A percentile compares a stretch with the other conserved stretches of the same genome.
Conservation (phyloP, 2,113 vertebrate genomes). For the Catharus minimus region DNA sequence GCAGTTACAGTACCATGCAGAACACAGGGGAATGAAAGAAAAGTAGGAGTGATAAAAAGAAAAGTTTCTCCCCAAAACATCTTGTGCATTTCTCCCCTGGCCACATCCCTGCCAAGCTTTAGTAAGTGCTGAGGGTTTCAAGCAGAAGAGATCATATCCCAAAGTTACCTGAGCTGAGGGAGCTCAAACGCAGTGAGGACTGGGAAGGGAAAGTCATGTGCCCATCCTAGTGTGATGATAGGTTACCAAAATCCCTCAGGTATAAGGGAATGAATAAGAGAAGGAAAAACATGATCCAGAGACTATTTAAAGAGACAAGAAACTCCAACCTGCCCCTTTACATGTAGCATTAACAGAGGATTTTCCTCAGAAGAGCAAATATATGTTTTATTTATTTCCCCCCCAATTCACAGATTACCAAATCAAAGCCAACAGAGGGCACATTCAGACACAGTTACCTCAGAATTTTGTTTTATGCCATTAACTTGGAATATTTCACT, state of each 20-base stretch:
- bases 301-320: background rate
- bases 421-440: background rate
- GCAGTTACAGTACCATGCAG: background rate
- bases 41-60: background rate
- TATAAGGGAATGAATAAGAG: background rate
- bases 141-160: background rate
- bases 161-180: background rate
- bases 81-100: background rate
- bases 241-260: background rate
- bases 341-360: background rate
- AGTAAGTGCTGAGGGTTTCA: background rate
- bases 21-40: background rate
- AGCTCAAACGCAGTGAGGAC: background rate
- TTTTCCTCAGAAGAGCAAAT: background rate
- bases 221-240: background rate
- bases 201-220: rapidly evolving
- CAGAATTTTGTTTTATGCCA: background rate
- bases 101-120: background rate
- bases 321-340: background rate
- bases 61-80: background rate
- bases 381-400: background rate
- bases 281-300: background rate
- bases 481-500: background rate
- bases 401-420: background rate
- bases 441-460: background rate